Evolutionary conservation across 1,140 invertebrate species (phyloP), one percentile per base, ranked within the genome.

Genomic region (Brachionus paranguensis): DNA sequence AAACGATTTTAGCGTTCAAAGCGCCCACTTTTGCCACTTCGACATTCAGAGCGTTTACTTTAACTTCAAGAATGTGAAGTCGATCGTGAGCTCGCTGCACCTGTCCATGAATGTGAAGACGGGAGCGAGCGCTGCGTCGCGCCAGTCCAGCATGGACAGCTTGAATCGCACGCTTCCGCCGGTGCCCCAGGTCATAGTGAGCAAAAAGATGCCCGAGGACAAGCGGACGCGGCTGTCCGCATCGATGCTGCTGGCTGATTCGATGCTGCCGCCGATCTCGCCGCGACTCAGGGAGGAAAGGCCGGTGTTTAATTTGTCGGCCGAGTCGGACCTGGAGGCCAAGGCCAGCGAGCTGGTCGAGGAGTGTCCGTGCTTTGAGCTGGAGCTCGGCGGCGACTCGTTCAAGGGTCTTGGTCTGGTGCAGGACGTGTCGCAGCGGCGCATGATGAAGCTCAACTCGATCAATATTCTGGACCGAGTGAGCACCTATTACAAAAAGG

Each of bases 361-460:
- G 29, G 78, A 81, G 53, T 81, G 78, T 65, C 78, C 50, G 3
- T 68, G 64, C 37, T 81, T 81, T 81, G 6, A 33, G 60, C 53
- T 60, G 17, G 78, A 81, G 24, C n/a, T 81, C 41, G 78, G 78
- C 17, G 78, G 78, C 41, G 78, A 81, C 33, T 43, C 43, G 33
- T 81, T 81, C 43, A 81, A 81, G 37, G 78, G 78, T 68, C 53
- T 81, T 1, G 78, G 78, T n/a, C 53, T 81, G 14, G 78, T 81
- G 10, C 78, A 60, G 20, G 78, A 81, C 12, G 78, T 81, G 27
- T 81, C 78, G 0, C 78, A 81, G 29, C 78, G 78, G 10, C 78
- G 78, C 12, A 81, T 81, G 78, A 81, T 81, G 78, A 81, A 81
- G 33, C 24, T 81, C 5, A 81, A 81, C 27, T 81, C 78, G 1